phyloP scores from a whole-genome alignment of 2,888 invertebrate species.

The Hirudinaria manillensis region DNA sequence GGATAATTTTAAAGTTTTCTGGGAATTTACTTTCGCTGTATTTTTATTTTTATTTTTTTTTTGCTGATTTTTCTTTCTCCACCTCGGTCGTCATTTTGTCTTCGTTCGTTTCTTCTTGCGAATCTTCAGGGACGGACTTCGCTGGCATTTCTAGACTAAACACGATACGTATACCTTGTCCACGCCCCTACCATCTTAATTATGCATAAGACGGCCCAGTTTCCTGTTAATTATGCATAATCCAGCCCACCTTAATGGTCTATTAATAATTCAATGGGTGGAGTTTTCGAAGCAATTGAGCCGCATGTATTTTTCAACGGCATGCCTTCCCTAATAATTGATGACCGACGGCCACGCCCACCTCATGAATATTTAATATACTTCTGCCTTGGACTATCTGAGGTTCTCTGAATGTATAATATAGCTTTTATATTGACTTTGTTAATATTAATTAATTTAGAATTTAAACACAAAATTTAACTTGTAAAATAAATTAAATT shows the following conservation, averaged over 20 bases:
- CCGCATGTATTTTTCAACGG: constrained; percentile 19
- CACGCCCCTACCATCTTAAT: no score
- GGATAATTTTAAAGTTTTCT: constrained; percentile 10
- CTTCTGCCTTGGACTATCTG: no score
- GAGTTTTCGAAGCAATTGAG: constrained; percentile 21
- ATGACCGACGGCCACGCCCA: constrained; percentile 7
- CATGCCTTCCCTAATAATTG: constrained; percentile 16
- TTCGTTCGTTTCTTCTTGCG: not conserved
- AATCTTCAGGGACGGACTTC: not conserved
- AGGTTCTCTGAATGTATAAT: no score
- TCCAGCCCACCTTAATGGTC: constrained; percentile 6
- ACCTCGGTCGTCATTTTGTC: not conserved
- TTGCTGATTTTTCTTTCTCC: not conserved
- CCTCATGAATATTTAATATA: constrained; percentile 12
- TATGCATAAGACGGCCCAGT: no score
- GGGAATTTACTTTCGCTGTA: not conserved
- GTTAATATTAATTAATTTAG: no score
- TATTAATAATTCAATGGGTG: constrained; percentile 19
- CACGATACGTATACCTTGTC: no score
- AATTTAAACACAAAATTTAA: no score
- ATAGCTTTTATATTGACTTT: no score
- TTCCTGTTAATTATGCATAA: constrained; percentile 9
- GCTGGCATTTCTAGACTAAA: no score
- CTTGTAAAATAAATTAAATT: no score
- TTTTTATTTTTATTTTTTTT: constrained; percentile 1